These are phyloP conservation scores for Zaprionus tsacasi DNA, from an alignment of 1,140 invertebrate genomes.

Conservation along the genomic window DNA sequence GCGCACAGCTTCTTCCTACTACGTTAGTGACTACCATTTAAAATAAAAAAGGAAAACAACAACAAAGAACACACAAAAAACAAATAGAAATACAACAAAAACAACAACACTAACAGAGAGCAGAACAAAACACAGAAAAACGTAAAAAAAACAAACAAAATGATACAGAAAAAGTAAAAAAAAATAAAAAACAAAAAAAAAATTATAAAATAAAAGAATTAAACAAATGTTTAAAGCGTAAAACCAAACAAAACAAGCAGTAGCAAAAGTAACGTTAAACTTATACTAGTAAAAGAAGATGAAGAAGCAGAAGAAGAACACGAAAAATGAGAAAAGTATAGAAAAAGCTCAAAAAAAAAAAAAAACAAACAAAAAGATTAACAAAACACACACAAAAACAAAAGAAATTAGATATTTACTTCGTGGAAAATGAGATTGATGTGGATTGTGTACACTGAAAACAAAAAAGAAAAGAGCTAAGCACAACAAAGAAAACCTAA, in stretches of 20 bases:
- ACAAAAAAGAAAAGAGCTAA: conserved; percentile 21
- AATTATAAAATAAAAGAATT: conserved; percentile 45
- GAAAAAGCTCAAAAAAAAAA: conserved; percentile 37
- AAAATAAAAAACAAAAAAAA: conserved; percentile 21
- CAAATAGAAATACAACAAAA: conserved; percentile 40
- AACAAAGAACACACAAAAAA: conserved; percentile 42
- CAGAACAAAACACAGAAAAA: conserved; percentile 25
- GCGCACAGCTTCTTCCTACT: conserved; percentile 86
- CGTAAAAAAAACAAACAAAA: conserved; percentile 25
- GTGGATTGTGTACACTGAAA: conserved; percentile 64
- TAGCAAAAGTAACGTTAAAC: conserved; percentile 75
- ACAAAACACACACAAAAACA: conserved; percentile 27
- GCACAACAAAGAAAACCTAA: conserved; percentile 3
- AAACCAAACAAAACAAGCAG: conserved; percentile 65
- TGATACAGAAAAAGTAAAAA: conserved; percentile 25
- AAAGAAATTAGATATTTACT: conserved; percentile 69
- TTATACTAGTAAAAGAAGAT: conserved; percentile 54
- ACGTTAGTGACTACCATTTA: conserved; percentile 83
- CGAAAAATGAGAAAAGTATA: conserved; percentile 9
- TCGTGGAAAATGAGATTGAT: conserved; percentile 73
- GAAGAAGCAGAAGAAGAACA: conserved; percentile 11
- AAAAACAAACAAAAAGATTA: conserved; percentile 28
- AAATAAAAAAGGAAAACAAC: conserved; percentile 22
- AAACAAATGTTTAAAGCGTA: conserved; percentile 69
- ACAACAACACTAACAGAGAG: conserved; percentile 34